Conservation (phyloP, 2,888 invertebrate genomes). For the Caradrina kadenii region DNA sequence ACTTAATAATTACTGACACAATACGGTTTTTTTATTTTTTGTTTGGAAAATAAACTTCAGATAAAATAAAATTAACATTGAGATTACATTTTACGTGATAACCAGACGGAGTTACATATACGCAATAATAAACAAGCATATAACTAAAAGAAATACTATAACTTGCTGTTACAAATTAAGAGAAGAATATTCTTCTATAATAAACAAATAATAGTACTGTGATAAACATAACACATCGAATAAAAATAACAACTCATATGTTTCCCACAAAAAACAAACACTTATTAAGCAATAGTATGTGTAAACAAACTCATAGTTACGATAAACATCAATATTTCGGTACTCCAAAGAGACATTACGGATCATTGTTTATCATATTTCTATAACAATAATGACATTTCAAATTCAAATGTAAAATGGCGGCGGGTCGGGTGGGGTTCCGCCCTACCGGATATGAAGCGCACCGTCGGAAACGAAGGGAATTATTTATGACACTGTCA, state of each 20-base stretch:
- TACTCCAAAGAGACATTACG: constrained; percentile 61
- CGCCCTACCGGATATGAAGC: constrained; percentile 81
- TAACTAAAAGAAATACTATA: neutral
- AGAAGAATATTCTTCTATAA: neutral
- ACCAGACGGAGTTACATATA: too few relatives aligned
- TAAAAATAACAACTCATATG: constrained; percentile 26
- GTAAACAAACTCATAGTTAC: constrained; percentile 55
- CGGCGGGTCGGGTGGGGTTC: constrained; percentile 79
- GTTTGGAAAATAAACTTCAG: too few relatives aligned
- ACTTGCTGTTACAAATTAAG: neutral
- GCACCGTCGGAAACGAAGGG: constrained; percentile 81
- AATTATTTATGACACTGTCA: constrained; percentile 80
- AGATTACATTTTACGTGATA: too few relatives aligned
- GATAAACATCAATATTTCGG: constrained; percentile 60
- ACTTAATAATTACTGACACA: neutral
- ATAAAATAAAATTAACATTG: too few relatives aligned
- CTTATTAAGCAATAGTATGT: constrained; percentile 59
- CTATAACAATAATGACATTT: constrained; percentile 78
- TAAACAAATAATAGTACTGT: constrained; percentile 13
- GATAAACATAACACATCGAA: constrained; percentile 23
- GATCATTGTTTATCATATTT: constrained; percentile 68
- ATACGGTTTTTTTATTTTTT: too few relatives aligned
- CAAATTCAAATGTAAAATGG: constrained; percentile 83
- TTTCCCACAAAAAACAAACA: constrained; percentile 36
- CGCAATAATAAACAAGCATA: too few relatives aligned